Percentiles rank a stretch among this genome's conserved stretches.
Evolutionary conservation across 2,797 vertebrate genomes (phyloP).

Genomic region (Periophthalmus magnuspinnatus): DNA sequence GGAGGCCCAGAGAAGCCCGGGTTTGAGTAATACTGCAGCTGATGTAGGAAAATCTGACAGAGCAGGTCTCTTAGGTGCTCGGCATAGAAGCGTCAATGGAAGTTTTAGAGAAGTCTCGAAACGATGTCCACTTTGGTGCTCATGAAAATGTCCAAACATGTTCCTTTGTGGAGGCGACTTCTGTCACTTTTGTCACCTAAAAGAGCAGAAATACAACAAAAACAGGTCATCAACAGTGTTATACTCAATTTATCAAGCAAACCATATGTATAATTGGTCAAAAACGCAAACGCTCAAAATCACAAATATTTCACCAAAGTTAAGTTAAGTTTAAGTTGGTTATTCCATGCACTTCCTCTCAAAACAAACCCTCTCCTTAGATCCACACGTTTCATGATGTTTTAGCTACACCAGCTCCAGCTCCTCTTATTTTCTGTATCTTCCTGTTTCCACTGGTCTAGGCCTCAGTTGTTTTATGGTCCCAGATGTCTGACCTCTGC

Average conservation of each 20-base stretch:
- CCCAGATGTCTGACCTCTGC: conserved; percentile 35
- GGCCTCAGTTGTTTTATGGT: not conserved
- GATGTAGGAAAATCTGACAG: conserved; percentile 33
- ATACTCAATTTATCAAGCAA: not conserved
- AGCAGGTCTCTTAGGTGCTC: not conserved
- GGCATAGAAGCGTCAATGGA: not conserved
- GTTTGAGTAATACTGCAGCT: conserved; percentile 12
- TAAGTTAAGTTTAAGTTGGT: no score
- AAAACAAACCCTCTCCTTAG: not conserved
- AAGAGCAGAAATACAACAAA: not conserved
- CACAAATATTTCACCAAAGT: no score
- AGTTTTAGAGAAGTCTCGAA: not conserved
- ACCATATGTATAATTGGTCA: no score
- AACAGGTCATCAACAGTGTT: no score
- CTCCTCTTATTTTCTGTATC: not conserved
- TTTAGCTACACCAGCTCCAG: no score
- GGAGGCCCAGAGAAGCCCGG: conserved; percentile 29
- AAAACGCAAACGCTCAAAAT: not conserved
- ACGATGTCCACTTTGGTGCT: not conserved
- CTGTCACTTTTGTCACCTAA: not conserved
- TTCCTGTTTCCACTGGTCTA: not conserved
- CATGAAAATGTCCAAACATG: not conserved
- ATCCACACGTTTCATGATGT: no score
- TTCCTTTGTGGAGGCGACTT: not conserved
- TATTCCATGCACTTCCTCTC: not conserved